phyloP scores from a whole-genome alignment of 2,113 vertebrate genomes.

The Gymnobelideus leadbeateri region DNA sequence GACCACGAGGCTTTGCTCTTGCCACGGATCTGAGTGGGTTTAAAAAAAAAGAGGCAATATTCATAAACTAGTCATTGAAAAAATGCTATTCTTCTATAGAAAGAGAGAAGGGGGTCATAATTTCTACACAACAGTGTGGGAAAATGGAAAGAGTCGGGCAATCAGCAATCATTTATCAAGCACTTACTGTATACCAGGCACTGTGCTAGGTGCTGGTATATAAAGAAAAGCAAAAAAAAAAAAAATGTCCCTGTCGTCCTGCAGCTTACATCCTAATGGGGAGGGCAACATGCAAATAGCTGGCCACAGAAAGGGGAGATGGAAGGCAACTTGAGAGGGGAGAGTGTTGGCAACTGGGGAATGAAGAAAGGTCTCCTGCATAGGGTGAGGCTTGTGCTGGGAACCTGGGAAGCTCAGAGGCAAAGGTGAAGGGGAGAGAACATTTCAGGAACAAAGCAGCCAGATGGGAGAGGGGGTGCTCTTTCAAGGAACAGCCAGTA shows the following conservation, averaged over 20 bases:
- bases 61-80: constrained; percentile 32
- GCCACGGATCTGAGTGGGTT: constrained; percentile 83
- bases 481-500: neutral
- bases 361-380: neutral
- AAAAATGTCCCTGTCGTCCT: neutral
- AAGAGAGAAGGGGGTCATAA: neutral
- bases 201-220: neutral
- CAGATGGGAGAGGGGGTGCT: neutral
- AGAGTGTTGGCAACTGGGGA: neutral
- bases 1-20: constrained; percentile 89
- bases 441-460: neutral
- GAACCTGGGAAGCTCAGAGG: neutral
- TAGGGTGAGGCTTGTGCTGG: neutral
- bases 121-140: neutral
- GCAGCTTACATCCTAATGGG: neutral
- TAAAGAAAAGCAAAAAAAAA: neutral
- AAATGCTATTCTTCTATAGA: neutral
- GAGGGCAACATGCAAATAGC: neutral
- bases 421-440: neutral
- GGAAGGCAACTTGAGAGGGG: neutral
- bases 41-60: constrained; percentile 22
- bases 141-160: neutral
- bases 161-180: neutral
- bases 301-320: neutral
- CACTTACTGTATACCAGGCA: neutral